These are phyloP conservation scores for Dryomyza anilis DNA, from an alignment of 2,888 invertebrate species.

Conservation along the genomic window DNA sequence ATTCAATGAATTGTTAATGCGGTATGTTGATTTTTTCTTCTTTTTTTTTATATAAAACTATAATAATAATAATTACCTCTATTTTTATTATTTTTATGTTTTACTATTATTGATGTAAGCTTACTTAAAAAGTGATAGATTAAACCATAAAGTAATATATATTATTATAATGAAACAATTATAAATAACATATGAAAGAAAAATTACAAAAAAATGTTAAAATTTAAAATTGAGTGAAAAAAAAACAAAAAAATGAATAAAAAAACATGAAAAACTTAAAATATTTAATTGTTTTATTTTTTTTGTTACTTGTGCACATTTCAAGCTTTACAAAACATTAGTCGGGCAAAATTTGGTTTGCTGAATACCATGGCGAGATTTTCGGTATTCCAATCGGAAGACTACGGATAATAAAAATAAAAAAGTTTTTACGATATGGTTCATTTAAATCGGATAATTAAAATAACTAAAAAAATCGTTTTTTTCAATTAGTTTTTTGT, in stretches of 20 bases:
- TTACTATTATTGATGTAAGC: slow-evolving; percentile 33
- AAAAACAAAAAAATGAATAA: slow-evolving; percentile 27
- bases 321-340: too few species aligned
- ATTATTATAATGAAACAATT: slow-evolving; percentile 2
- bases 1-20: slow-evolving; percentile 16
- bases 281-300: neutral
- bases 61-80: slow-evolving; percentile 13
- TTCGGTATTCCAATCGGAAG: too few species aligned
- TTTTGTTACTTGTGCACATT: too few species aligned
- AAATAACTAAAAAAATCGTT: too few species aligned
- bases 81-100: slow-evolving; percentile 30
- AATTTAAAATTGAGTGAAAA: slow-evolving; percentile 26
- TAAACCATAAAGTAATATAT: slow-evolving; percentile 21
- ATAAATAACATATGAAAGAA: slow-evolving; percentile 1
- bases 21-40: slow-evolving; percentile 12
- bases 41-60: slow-evolving; percentile 3
- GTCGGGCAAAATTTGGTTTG: too few species aligned
- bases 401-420: too few species aligned
- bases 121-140: slow-evolving; percentile 35
- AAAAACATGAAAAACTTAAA: slow-evolving; percentile 22
- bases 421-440: too few species aligned
- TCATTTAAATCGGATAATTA: too few species aligned
- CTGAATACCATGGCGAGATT: too few species aligned
- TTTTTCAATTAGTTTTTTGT: too few species aligned
- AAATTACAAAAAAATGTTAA: slow-evolving; percentile 6